Evolutionary conservation across 2,888 invertebrate genomes (phyloP), one percentile per base, ranked within the genome.

Genomic region (Tenthredo scrophulariae): DNA sequence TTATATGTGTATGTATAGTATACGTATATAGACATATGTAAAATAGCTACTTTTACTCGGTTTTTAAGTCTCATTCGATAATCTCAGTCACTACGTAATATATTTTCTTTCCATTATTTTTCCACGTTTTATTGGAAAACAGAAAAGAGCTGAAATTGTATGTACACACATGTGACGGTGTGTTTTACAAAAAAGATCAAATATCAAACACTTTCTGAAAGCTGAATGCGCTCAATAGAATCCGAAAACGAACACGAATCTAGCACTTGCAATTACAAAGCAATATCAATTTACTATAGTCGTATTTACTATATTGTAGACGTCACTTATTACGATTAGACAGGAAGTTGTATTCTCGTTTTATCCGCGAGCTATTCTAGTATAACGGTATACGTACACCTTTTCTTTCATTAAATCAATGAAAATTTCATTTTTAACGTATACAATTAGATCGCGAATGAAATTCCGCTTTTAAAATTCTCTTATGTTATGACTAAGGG

Each of bases 241-340:
- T 74, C 26, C 18, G 43, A 43, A 74, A 43, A 40, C 22, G 72
- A 26, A 72, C 22, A 6, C 18, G 50, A 50, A 50, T 40, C 37
- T 72, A 43, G 72, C 22, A 74, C 10, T 40, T 74, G 43, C 40
- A 40, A 74, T 43, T 43, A 22, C n/a, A 74, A 74, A 74, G 72
- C 43, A 74, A 74, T 3, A 40, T 26, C 26, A 74, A 74, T 74
- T 74, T 13, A 74, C 72, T 74, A 22, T 67, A 72, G 72, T 22
- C 43, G 18, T 43, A 72, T 67, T 67, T 67, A 67, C 67, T 67
- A 67, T 67, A 67, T 67, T 67, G 5, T 67, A 29, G 18, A 67
- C 67, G 15, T 29, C 33, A 33, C 67, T 67, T 33, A 33, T 67
- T 33, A 33, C 67, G 29, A 18, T 33, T 33, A 67, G 33, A 67